Percentiles rank a stretch among this genome's conserved stretches.
Conservation (phyloP, 2,888 invertebrate genomes). For the Drosophila vallismaia region DNA sequence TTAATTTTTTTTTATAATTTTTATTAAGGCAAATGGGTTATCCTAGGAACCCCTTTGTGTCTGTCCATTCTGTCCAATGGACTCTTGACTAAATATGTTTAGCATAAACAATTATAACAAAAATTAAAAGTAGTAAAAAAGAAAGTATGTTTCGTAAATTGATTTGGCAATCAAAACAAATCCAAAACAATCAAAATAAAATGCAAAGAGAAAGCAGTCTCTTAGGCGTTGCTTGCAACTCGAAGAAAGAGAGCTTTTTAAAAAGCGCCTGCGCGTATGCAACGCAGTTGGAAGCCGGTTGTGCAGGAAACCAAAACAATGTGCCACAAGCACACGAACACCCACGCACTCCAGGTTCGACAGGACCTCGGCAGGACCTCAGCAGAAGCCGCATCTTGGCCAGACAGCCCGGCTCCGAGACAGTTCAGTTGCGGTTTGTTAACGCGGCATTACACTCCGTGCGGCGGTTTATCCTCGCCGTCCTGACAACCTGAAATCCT, state of each 20-base stretch:
- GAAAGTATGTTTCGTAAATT: slow-evolving; percentile 1
- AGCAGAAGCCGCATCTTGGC: slow-evolving; percentile 38
- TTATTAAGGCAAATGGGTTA: no score
- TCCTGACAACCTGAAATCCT: slow-evolving; percentile 24
- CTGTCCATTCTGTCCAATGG: no score
- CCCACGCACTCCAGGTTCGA: slow-evolving; percentile 46
- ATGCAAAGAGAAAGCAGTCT: slow-evolving; percentile 59
- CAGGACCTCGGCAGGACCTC: slow-evolving; percentile 59
- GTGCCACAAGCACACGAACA: slow-evolving; percentile 34
- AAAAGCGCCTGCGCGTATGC: slow-evolving; percentile 74
- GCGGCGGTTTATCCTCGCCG: slow-evolving; percentile 47
- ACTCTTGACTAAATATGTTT: no score
- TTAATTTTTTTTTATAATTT: no score
- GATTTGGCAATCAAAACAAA: neutral
- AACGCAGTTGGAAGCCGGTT: slow-evolving; percentile 69
- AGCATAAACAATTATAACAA: no score
- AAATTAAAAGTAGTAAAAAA: no score
- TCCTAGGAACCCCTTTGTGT: no score
- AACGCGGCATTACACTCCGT: slow-evolving; percentile 75
- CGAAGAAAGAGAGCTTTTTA: slow-evolving; percentile 50
- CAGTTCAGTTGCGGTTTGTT: slow-evolving; percentile 82
- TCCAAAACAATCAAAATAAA: slow-evolving; percentile 35
- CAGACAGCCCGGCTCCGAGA: slow-evolving; percentile 61
- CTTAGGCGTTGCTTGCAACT: slow-evolving; percentile 35
- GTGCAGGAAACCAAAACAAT: slow-evolving; percentile 67